phyloP scores from a whole-genome alignment of 2,888 invertebrate genomes.

The Ophioninae sp. region DNA sequence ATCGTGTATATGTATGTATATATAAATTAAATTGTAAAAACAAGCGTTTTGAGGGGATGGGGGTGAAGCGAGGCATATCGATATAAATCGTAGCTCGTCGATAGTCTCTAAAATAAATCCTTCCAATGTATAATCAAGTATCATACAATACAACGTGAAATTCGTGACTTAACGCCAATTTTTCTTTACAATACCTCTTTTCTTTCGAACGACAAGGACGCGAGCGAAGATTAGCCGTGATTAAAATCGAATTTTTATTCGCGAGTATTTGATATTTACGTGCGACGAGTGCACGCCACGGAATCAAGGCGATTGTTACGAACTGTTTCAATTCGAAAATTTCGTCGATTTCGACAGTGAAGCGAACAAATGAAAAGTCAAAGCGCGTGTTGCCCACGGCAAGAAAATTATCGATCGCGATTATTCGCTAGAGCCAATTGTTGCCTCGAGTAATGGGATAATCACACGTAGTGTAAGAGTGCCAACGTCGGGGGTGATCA shows the following conservation, averaged over 20 bases:
- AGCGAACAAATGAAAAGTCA: slow-evolving; percentile 20
- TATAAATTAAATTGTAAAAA: slow-evolving; percentile 73
- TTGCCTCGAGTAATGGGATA: slow-evolving; percentile 43
- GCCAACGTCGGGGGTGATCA: slow-evolving; percentile 29
- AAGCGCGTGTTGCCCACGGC: slow-evolving; percentile 2
- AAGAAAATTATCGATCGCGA: slow-evolving; percentile 10
- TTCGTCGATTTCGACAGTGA: slow-evolving; percentile 21
- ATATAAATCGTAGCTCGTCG: slow-evolving; percentile 37
- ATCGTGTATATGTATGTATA: slow-evolving; percentile 64
- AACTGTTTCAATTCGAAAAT: background rate
- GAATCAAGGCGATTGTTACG: slow-evolving; percentile 7
- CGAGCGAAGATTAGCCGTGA: slow-evolving; percentile 25
- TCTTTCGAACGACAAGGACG: slow-evolving; percentile 56
- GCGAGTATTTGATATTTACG: slow-evolving; percentile 32
- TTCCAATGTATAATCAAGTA: slow-evolving; percentile 64
- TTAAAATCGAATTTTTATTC: slow-evolving; percentile 17
- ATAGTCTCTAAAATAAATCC: slow-evolving; percentile 51
- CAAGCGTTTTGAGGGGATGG: slow-evolving; percentile 66
- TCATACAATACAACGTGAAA: slow-evolving; percentile 60
- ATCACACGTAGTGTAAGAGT: slow-evolving; percentile 48
- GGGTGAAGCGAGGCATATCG: slow-evolving; percentile 14
- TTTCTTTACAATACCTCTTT: background rate
- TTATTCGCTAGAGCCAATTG: slow-evolving; percentile 17
- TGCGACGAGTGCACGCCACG: slow-evolving; percentile 14
- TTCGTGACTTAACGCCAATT: background rate